Conservation (phyloP, 2,113 vertebrate species). For the Centropristis striata region DNA sequence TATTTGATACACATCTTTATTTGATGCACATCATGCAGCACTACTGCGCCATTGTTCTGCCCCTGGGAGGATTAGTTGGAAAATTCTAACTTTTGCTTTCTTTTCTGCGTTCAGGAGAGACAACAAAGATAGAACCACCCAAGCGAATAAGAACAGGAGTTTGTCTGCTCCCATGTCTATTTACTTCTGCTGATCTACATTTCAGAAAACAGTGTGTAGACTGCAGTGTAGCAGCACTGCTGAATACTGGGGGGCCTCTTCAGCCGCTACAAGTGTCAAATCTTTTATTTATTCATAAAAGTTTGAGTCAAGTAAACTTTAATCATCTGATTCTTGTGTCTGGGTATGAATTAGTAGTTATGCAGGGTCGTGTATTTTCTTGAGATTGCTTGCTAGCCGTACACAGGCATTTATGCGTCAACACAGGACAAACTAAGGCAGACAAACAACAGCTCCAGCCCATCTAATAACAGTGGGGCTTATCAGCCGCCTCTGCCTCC, state of each 20-base stretch:
- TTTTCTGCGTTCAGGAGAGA: slow-evolving; percentile 48
- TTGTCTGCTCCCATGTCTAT: slow-evolving; percentile 48
- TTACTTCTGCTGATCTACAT: slow-evolving; percentile 55
- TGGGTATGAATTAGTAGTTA: slow-evolving; percentile 35
- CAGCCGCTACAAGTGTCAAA: slow-evolving; percentile 30
- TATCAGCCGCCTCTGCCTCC: slow-evolving; percentile 77
- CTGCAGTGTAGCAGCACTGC: background rate
- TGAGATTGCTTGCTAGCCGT: slow-evolving; percentile 36
- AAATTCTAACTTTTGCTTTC: slow-evolving; percentile 48
- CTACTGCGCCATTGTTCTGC: slow-evolving; percentile 17
- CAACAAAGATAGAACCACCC: slow-evolving; percentile 60
- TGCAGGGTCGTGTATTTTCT: slow-evolving; percentile 34
- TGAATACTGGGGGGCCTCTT: slow-evolving; percentile 11
- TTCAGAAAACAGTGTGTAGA: slow-evolving; percentile 37
- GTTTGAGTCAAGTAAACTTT: slow-evolving; percentile 51
- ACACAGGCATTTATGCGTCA: slow-evolving; percentile 45
- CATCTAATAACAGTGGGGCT: slow-evolving; percentile 77
- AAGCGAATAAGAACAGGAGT: slow-evolving; percentile 40
- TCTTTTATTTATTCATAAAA: slow-evolving; percentile 46
- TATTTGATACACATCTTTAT: slow-evolving; percentile 52
- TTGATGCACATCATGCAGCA: slow-evolving; percentile 36
- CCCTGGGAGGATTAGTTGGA: slow-evolving; percentile 49
- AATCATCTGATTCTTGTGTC: slow-evolving; percentile 36
- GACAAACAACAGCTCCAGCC: slow-evolving; percentile 69
- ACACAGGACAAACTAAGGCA: slow-evolving; percentile 56